A percentile compares a stretch with the other conserved stretches of the same genome.
Conservation (phyloP, 2,888 invertebrate species). For the Dendrolimus houi region DNA sequence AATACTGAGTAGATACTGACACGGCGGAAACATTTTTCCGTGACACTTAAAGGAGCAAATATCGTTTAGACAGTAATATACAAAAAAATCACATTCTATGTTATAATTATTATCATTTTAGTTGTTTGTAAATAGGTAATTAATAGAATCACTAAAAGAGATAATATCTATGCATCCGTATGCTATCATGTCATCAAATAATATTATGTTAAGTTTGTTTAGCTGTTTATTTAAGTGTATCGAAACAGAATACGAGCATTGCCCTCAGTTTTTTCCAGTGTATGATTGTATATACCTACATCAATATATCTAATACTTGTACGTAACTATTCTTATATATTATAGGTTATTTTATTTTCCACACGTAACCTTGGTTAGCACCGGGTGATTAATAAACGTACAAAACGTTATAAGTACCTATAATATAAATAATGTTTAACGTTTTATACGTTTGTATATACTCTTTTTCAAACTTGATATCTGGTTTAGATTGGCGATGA, state of each 20-base stretch:
- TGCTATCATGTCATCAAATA: no score
- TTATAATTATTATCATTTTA: no score
- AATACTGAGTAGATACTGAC: no score
- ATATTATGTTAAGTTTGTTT: no score
- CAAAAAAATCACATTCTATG: no score
- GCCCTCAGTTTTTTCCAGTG: constrained; percentile 58
- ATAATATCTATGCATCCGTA: no score
- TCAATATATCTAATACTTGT: not conserved
- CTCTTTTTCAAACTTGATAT: constrained; percentile 2
- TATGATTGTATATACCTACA: constrained; percentile 13
- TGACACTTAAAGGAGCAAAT: no score
- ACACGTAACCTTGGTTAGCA: not conserved
- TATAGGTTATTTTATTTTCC: not conserved
- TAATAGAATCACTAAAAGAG: no score
- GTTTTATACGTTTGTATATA: constrained; percentile 3
- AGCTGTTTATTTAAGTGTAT: constrained; percentile 34
- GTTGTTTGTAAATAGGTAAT: no score
- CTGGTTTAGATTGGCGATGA: not conserved
- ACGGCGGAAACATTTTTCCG: no score
- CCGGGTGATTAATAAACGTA: not conserved
- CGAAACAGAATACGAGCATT: constrained; percentile 63
- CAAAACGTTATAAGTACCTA: not conserved
- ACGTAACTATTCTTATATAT: not conserved
- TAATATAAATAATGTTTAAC: not conserved
- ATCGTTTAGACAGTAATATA: no score